Evolutionary conservation across 2,113 vertebrate genomes (phyloP).

Genomic region (Theropithecus gelada): DNA sequence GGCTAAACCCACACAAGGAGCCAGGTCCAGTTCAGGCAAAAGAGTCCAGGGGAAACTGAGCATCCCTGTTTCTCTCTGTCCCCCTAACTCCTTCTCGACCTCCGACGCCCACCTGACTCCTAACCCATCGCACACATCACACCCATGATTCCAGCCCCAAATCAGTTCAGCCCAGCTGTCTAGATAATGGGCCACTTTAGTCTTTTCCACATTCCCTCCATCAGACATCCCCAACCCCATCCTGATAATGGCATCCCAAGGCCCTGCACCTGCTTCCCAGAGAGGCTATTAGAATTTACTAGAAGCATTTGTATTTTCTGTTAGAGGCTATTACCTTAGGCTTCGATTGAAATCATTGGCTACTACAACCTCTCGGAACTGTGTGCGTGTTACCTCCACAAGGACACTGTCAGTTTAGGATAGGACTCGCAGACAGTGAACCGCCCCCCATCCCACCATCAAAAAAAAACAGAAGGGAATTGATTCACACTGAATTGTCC

Average conservation of each 20-base stretch:
- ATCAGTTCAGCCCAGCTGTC: not conserved
- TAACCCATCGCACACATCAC: not conserved
- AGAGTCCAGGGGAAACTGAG: rapidly evolving
- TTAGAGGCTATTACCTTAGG: too few relatives aligned
- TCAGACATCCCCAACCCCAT: too few relatives aligned
- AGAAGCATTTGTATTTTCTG: too few relatives aligned
- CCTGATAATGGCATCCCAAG: not conserved
- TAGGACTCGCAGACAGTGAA: not conserved
- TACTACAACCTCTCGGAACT: not conserved
- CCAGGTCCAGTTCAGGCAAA: not conserved
- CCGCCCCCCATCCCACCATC: too few relatives aligned
- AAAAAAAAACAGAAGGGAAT: not conserved
- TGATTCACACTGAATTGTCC: not conserved
- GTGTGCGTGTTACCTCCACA: not conserved
- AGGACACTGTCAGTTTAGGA: not conserved
- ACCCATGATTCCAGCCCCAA: not conserved
- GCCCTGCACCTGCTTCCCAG: not conserved
- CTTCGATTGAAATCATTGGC: not conserved
- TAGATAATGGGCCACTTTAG: not conserved
- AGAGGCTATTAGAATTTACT: too few relatives aligned
- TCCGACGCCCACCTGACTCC: not conserved
- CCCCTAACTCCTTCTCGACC: not conserved
- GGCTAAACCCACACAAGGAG: not conserved
- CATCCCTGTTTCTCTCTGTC: rapidly evolving
- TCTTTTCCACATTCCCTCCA: not conserved